These are phyloP conservation scores for Caenorhabditis sp. DNA, from an alignment of 2,888 invertebrate species.

Conservation along the genomic window DNA sequence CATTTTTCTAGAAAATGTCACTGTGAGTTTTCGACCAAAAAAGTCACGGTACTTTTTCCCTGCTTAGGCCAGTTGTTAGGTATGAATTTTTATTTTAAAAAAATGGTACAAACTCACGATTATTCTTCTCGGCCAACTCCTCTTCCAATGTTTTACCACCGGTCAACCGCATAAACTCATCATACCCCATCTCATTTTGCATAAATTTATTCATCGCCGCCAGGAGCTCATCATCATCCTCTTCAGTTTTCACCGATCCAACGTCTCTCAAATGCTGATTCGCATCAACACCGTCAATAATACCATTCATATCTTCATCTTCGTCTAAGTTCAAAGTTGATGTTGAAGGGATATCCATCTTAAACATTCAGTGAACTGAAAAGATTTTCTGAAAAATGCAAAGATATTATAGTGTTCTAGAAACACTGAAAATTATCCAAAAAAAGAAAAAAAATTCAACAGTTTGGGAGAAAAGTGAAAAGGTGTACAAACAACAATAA, in stretches of 20 bases:
- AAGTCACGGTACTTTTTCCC: no score
- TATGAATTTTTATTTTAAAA: no score
- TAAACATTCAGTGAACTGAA: no score
- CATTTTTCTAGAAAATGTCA: no score
- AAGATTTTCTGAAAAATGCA: no score
- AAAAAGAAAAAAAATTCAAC: slow-evolving; percentile 1
- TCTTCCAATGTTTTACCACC: slow-evolving; percentile 54
- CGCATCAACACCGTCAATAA: slow-evolving; percentile 18
- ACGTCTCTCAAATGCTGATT: slow-evolving; percentile 3
- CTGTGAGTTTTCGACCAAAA: no score
- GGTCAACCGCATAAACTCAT: slow-evolving; percentile 54
- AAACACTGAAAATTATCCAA: background rate
- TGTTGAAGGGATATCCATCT: background rate
- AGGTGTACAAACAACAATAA: slow-evolving; percentile 4
- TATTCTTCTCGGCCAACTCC: slow-evolving; percentile 24
- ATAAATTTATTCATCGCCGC: slow-evolving; percentile 40
- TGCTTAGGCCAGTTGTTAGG: no score
- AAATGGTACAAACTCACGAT: background rate
- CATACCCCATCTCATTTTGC: slow-evolving; percentile 45
- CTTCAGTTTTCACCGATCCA: background rate
- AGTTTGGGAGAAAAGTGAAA: slow-evolving; percentile 10
- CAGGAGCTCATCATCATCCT: slow-evolving; percentile 14
- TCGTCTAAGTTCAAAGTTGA: slow-evolving; percentile 9
- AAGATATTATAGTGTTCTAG: no score
- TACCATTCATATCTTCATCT: slow-evolving; percentile 15